Conservation (phyloP, 2,888 invertebrate genomes). For the Rhagophthalmus giganteus region DNA sequence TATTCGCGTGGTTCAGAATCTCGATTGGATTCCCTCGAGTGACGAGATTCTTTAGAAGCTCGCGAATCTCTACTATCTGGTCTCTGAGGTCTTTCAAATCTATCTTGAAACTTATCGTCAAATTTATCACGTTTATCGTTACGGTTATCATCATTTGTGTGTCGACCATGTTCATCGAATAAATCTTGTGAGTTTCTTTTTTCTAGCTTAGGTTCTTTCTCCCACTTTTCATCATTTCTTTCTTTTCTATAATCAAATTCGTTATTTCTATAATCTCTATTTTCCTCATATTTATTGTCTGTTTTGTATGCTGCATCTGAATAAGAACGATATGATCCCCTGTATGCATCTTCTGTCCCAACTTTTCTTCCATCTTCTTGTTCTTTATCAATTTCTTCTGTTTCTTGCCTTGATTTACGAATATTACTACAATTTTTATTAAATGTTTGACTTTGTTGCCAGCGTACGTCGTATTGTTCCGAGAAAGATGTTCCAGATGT, state of each 20-base stretch:
- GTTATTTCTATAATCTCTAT: conserved; percentile 44
- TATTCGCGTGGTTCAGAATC: conserved; percentile 55
- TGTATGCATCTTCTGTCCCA: conserved; percentile 46
- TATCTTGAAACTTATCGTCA: conserved; percentile 42
- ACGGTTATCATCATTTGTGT: conserved; percentile 44
- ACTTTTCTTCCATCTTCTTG: conserved; percentile 47
- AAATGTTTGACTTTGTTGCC: conserved; percentile 35
- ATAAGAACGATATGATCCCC: conserved; percentile 43
- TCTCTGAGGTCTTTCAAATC: conserved; percentile 59
- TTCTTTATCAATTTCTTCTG: conserved; percentile 36
- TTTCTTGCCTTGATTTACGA: conserved; percentile 26
- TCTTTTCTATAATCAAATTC: conserved; percentile 42
- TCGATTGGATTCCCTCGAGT: conserved; percentile 54
- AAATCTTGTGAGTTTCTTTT: conserved; percentile 32
- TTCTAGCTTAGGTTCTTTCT: conserved; percentile 36
- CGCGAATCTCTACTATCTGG: conserved; percentile 64
- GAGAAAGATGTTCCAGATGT: conserved; percentile 37
- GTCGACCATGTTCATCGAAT: conserved; percentile 36
- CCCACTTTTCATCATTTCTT: conserved; percentile 47
- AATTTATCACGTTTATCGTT: conserved; percentile 41
- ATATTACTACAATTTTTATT: conserved; percentile 20
- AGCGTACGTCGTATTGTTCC: conserved; percentile 44
- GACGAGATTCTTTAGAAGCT: conserved; percentile 59
- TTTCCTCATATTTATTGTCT: conserved; percentile 52
- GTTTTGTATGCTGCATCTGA: conserved; percentile 40